These are phyloP conservation scores for Acronicta psi DNA, from an alignment of 2,888 invertebrate species.

Conservation along the genomic window DNA sequence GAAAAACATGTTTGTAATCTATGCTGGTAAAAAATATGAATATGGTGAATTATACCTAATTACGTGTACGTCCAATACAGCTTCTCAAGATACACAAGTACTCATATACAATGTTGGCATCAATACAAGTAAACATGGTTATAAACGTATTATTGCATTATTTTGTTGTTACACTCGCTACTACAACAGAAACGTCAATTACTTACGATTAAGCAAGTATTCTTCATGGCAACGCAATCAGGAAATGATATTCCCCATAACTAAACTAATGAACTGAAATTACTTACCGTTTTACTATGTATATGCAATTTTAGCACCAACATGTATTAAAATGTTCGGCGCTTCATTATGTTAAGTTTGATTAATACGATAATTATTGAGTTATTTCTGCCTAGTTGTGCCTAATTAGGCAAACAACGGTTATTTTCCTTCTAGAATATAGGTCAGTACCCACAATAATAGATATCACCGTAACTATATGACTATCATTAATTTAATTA, in stretches of 20 bases:
- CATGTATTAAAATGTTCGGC: too few relatives aligned
- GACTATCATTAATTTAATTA: not conserved
- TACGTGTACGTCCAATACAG: too few relatives aligned
- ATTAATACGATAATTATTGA: too few relatives aligned
- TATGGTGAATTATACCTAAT: not conserved
- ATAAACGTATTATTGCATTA: slow-evolving; percentile 30
- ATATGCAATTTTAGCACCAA: too few relatives aligned
- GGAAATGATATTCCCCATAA: slow-evolving; percentile 29
- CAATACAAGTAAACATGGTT: slow-evolving; percentile 23
- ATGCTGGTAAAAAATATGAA: slow-evolving; percentile 25
- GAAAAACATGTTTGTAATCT: slow-evolving; percentile 35
- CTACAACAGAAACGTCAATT: slow-evolving; percentile 12
- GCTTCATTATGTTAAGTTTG: too few relatives aligned
- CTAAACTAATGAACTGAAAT: too few relatives aligned
- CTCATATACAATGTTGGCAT: slow-evolving; percentile 15
- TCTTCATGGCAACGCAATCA: slow-evolving; percentile 22
- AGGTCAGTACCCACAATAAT: not conserved
- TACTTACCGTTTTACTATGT: too few relatives aligned
- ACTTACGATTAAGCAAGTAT: slow-evolving; percentile 25
- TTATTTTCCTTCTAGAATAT: too few relatives aligned
- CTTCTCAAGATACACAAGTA: not conserved
- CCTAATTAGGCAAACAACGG: too few relatives aligned
- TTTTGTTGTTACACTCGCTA: slow-evolving; percentile 16
- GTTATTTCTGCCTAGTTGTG: too few relatives aligned
- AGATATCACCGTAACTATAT: too few relatives aligned